phyloP scores from a whole-genome alignment of 2,113 vertebrate species.

The Vanacampus margaritifer region DNA sequence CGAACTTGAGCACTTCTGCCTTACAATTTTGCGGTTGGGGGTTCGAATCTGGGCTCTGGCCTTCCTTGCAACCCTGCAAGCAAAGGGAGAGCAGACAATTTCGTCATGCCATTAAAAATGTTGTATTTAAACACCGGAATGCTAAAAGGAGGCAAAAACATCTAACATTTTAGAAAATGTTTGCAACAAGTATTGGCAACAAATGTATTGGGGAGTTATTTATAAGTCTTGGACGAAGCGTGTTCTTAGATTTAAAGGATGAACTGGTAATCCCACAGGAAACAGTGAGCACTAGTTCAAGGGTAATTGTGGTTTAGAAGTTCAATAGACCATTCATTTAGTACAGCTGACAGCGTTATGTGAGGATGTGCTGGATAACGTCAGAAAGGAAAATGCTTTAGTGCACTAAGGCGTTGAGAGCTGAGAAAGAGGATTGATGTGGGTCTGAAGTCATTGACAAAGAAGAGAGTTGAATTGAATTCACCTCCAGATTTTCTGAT shows the following conservation, averaged over 20 bases:
- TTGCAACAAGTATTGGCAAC: slow-evolving; percentile 38
- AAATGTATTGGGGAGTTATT: slow-evolving; percentile 22
- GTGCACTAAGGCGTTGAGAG: slow-evolving; percentile 11
- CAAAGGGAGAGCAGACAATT: not conserved
- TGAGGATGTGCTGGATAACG: slow-evolving; percentile 47
- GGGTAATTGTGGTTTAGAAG: slow-evolving; percentile 39
- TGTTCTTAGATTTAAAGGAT: slow-evolving; percentile 50
- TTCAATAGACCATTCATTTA: slow-evolving; percentile 34
- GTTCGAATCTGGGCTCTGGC: too few relatives aligned
- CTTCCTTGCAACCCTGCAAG: too few relatives aligned
- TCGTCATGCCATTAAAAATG: not conserved
- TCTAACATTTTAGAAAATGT: not conserved
- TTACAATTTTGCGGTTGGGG: too few relatives aligned
- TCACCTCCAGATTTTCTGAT: not conserved
- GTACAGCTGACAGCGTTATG: slow-evolving; percentile 36
- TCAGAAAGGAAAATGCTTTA: slow-evolving; percentile 47
- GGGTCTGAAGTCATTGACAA: not conserved
- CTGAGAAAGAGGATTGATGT: slow-evolving; percentile 7
- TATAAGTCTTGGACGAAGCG: slow-evolving; percentile 22
- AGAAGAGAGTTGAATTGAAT: not conserved
- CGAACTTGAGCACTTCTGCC: too few relatives aligned
- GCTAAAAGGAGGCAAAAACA: not conserved
- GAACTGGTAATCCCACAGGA: slow-evolving; percentile 61
- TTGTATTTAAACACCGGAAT: not conserved
- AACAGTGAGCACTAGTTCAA: slow-evolving; percentile 38